Evolutionary conservation across 2,113 vertebrate genomes (phyloP), one percentile per base, ranked within the genome.

Genomic region (Egretta garzetta): DNA sequence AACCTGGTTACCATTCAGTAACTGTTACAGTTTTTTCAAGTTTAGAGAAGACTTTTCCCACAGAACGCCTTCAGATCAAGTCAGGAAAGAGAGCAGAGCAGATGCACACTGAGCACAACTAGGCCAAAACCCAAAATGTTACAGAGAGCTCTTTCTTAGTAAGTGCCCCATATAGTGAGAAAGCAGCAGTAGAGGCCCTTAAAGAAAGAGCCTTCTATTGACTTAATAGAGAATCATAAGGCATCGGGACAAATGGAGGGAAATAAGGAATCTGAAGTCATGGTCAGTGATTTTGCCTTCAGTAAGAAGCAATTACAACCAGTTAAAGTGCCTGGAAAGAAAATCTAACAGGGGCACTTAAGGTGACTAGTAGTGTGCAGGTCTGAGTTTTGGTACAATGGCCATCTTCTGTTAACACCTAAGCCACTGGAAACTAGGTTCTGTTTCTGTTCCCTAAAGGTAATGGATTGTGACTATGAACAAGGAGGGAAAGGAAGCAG

Each of bases 101-200:
- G 81, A 90, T 55, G 58, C 41, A 87, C 43, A 80, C 32, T 72
- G 75, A 86, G 41, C 41, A 84, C 76, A 94, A 41, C 24, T 50
- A 9, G 7, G 43, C 35, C 60, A 59, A 87, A 12, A 41, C 93
- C 53, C 60, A 75, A 3, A 88, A 70, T 88, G 37, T 62, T 30
- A 70, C 26, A 80, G 41, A 56, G 49, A 90, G 35, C 12, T 88
- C 52, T 59, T 86, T 94, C 60, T 81, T 55, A 93, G 74, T n/a
- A 81, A 85, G 17, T 9, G 56, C 21, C 27, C 73, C 88, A 86
- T 39, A 90, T 10, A 53, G 87, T 58, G 35, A 86, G 62, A 76
- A 90, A 91, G 74, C 41, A 93, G 64, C 35, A 90, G 82, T 18
- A 80, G 39, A 94, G 50, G 60, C 45, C 27, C 53, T 60, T 37